Evolutionary conservation across 2,888 invertebrate genomes (phyloP).

Genomic region (Heliconius hortense): DNA sequence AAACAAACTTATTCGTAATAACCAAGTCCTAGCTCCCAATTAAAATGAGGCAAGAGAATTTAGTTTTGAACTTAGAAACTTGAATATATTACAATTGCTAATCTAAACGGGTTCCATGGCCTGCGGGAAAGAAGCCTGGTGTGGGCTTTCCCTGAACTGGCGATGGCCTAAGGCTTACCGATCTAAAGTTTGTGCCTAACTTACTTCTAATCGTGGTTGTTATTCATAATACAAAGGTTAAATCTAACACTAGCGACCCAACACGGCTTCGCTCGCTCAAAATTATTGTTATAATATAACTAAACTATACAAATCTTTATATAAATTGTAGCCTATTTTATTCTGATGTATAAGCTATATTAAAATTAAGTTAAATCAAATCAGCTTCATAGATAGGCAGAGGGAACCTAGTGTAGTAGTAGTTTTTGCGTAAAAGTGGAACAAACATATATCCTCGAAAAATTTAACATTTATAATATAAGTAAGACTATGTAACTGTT

Average conservation of each 20-base stretch:
- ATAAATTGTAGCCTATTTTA: too few relatives aligned
- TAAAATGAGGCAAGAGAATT: conserved; percentile 43
- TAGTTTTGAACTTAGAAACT: conserved; percentile 45
- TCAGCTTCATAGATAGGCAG: too few relatives aligned
- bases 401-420: too few relatives aligned
- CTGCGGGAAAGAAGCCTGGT: conserved; percentile 37
- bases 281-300: too few relatives aligned
- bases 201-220: conserved; percentile 27
- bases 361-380: too few relatives aligned
- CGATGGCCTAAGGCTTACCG: conserved; percentile 42
- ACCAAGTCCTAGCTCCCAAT: conserved; percentile 37
- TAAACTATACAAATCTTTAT: too few relatives aligned
- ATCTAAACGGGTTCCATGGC: conserved; percentile 40
- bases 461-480: too few relatives aligned
- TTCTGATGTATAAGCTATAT: too few relatives aligned
- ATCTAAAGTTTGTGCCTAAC: conserved; percentile 39
- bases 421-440: too few relatives aligned
- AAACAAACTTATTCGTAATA: conserved; percentile 31
- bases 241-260: neutral
- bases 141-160: conserved; percentile 38
- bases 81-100: conserved; percentile 48
- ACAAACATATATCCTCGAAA: too few relatives aligned
- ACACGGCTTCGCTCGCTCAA: too few relatives aligned
- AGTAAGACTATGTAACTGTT: neutral
- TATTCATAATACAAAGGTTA: conserved; percentile 20